Percentiles rank a stretch among this genome's conserved stretches.
phyloP scores from a whole-genome alignment of 1,140 invertebrate genomes.

The Bilobella aurantiaca region DNA sequence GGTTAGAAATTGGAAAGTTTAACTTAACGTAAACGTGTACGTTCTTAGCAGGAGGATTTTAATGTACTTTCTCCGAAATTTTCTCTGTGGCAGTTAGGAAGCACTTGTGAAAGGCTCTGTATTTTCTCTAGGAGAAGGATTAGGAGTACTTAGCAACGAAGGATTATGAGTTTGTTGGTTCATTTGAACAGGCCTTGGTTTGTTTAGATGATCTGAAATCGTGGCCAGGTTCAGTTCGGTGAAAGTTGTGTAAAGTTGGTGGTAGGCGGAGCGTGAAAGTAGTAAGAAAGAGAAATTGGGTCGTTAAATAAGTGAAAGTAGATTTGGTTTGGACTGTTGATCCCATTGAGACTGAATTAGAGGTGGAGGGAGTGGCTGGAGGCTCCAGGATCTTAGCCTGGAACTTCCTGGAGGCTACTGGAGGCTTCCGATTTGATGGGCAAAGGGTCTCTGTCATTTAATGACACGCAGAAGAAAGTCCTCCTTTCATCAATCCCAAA shows the following conservation, averaged over 20 bases:
- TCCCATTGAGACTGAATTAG: conserved; percentile 6
- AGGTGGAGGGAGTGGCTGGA: not conserved
- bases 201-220: not conserved
- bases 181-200: no score
- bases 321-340: not conserved
- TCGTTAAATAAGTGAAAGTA: not conserved
- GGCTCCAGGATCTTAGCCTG: no score
- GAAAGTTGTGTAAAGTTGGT: not conserved
- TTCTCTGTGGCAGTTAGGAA: no score
- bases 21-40: no score
- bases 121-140: no score
- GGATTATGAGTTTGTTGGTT: no score
- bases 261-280: not conserved
- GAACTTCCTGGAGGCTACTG: not conserved
- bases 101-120: no score
- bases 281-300: conserved; percentile 2
- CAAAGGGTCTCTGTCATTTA: not conserved
- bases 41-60: no score
- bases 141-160: no score
- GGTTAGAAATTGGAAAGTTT: no score
- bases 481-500: conserved; percentile 1
- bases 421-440: not conserved
- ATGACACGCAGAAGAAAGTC: not conserved
- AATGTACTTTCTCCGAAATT: no score
- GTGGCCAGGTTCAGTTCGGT: not conserved